Conservation (phyloP, 64 coral and sea anemone species). For the Orbicella faveolata region DNA sequence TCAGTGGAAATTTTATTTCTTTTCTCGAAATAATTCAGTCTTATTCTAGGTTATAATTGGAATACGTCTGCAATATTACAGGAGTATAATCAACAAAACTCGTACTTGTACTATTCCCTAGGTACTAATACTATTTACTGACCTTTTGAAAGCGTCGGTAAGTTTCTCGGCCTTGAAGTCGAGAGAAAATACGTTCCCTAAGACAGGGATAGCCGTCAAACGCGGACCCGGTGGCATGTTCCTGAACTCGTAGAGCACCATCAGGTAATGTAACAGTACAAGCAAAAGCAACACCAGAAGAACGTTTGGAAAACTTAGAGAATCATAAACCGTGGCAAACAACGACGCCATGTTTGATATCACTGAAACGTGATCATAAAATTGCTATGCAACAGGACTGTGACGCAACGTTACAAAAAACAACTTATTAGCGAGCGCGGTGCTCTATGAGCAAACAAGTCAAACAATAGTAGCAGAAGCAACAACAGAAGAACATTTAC, state of each 20-base stretch:
- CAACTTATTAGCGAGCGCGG: too few species aligned
- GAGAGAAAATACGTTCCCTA: conserved; percentile 39
- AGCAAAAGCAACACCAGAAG: neutral
- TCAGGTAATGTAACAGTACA: conserved; percentile 5
- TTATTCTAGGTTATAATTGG: too few species aligned
- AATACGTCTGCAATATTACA: neutral
- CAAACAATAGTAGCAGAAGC: too few species aligned
- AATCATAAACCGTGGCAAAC: neutral
- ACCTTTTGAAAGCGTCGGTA: neutral
- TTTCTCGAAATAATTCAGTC: too few species aligned
- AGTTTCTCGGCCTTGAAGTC: neutral
- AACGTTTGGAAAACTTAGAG: neutral
- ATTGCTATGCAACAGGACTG: too few species aligned
- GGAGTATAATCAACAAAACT: neutral
- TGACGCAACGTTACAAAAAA: too few species aligned
- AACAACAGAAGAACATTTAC: too few species aligned
- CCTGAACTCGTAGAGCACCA: conserved; percentile 42
- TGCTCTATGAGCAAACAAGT: too few species aligned
- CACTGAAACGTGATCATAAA: too few species aligned
- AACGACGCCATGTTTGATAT: neutral
- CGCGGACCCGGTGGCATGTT: conserved; percentile 53
- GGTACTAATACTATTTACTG: neutral
- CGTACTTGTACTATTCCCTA: too few species aligned
- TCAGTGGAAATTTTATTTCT: too few species aligned
- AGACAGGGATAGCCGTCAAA: conserved; percentile 20